Conservation (phyloP, 92 coral and sea anemone species). For the Zoanthus sansibaricus region DNA sequence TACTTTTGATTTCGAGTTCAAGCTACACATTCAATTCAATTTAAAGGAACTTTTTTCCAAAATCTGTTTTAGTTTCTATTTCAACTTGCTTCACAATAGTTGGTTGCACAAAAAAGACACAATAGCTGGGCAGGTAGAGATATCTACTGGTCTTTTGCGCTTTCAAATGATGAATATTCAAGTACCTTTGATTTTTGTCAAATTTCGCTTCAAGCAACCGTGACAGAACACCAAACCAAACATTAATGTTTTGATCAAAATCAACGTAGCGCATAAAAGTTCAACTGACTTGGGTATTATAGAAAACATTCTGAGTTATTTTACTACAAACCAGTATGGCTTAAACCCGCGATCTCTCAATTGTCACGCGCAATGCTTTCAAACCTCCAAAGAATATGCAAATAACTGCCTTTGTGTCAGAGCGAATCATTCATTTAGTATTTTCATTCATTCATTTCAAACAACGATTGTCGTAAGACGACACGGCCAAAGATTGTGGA, state of each 20-base stretch:
- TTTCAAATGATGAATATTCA: slow-evolving; percentile 37
- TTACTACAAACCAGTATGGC: not conserved
- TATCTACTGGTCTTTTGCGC: slow-evolving; percentile 26
- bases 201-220: slow-evolving; percentile 42
- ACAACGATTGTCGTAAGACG: slow-evolving; percentile 32
- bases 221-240: slow-evolving; percentile 21
- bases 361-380: slow-evolving; percentile 45
- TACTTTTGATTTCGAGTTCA: not conserved
- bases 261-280: slow-evolving; percentile 5
- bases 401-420: slow-evolving; percentile 41
- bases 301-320: not conserved
- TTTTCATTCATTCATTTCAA: slow-evolving; percentile 45
- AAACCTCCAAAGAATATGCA: slow-evolving; percentile 39
- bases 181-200: not conserved
- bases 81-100: slow-evolving; percentile 1
- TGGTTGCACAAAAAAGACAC: slow-evolving; percentile 29
- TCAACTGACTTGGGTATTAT: not conserved
- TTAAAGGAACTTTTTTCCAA: not conserved
- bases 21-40: not conserved
- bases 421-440: slow-evolving; percentile 29
- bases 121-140: slow-evolving; percentile 21
- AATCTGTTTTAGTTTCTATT: not conserved
- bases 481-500: slow-evolving; percentile 17
- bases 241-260: slow-evolving; percentile 2
- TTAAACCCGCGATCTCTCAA: not conserved